phyloP scores from a whole-genome alignment of 2,113 vertebrate genomes.

The Centropus bengalensis region DNA sequence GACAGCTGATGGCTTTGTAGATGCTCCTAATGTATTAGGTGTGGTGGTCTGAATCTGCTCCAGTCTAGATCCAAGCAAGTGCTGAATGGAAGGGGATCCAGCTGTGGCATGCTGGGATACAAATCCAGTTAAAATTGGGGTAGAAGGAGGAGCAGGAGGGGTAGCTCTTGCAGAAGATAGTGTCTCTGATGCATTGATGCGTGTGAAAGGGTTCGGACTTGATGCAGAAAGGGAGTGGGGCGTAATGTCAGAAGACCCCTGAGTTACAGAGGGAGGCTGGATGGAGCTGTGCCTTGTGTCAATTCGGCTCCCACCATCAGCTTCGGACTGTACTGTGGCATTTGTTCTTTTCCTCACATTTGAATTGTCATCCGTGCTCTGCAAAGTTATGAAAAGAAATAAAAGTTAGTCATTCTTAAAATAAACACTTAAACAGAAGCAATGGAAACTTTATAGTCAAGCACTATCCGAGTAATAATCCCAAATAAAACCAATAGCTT shows the following conservation, averaged over 20 bases:
- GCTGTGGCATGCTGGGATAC: conserved; percentile 71
- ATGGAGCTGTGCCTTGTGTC: conserved; percentile 80
- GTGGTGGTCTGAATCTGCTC: conserved; percentile 86
- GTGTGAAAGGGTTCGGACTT: conserved; percentile 89
- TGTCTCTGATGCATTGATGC: conserved; percentile 81
- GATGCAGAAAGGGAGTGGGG: conserved; percentile 81
- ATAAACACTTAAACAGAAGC: background rate
- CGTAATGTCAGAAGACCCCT: conserved; percentile 75
- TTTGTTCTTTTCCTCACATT: conserved; percentile 92
- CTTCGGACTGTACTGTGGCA: conserved; percentile 78
- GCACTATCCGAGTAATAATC: background rate
- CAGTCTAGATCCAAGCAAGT: conserved; percentile 87
- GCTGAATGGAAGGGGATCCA: conserved; percentile 82
- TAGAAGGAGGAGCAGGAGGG: conserved; percentile 81
- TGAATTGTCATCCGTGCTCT: conserved; percentile 87
- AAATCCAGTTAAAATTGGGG: conserved; percentile 81
- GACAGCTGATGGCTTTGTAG: conserved; percentile 76
- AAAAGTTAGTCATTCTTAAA: background rate
- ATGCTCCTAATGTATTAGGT: conserved; percentile 78
- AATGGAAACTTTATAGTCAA: background rate
- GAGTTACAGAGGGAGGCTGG: conserved; percentile 70
- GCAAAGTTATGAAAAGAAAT: conserved; percentile 61
- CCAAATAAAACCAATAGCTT: background rate
- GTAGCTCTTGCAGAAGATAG: conserved; percentile 81
- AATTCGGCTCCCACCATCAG: conserved; percentile 77